Evolutionary conservation across 2,797 vertebrate species (phyloP), one percentile per base, ranked within the genome.

Genomic region (Pseudomugil gertrudae): DNA sequence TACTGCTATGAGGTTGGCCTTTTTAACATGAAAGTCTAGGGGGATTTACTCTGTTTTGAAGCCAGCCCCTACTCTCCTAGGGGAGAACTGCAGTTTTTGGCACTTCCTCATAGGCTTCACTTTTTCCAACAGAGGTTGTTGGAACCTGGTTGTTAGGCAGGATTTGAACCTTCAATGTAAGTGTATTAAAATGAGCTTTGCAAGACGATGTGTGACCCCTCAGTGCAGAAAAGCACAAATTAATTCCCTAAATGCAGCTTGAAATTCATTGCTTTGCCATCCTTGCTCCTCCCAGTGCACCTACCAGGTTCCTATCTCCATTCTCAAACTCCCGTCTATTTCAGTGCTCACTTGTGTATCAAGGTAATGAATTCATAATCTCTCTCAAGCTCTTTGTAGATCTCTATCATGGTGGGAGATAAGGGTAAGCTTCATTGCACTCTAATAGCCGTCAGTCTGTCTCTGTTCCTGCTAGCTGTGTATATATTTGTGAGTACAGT

Each of bases 351-450:
- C 89, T 86, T 89, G 85, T 87, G 87, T 90, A 91, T 92, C 84
- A 90, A 91, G 81, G 89, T 94, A 93, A 92, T 92, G 88, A 93
- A 93, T 93, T 94, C 87, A 91, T 93, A 92, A 92, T 93, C 90
- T 92, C 89, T 87, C 87, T 79, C 73, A 71, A 86, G 86, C 86
- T 88, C 86, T 92, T 88, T 93, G 90, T 91, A 93, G 92, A 93
- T 94, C 88, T 89, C 74, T 93, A 93, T 94, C 92, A 0, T 55
- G 68, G 85, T 62, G 84, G 72, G 76, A 91, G 92, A 94, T 94
- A 93, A 92, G 90, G 81, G 69, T 64, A 59, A 81, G 83, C 84
- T 78, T 87, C 80, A 78, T 85, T 91, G 84, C 79, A 80, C 89
- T 89, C 88, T 92, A 92, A 90, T 92, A 91, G 88, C 87, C 72